Percentiles rank a stretch among this genome's conserved stretches.
Conservation (phyloP, 2,113 vertebrate genomes). For the Benthochromis sp. region DNA sequence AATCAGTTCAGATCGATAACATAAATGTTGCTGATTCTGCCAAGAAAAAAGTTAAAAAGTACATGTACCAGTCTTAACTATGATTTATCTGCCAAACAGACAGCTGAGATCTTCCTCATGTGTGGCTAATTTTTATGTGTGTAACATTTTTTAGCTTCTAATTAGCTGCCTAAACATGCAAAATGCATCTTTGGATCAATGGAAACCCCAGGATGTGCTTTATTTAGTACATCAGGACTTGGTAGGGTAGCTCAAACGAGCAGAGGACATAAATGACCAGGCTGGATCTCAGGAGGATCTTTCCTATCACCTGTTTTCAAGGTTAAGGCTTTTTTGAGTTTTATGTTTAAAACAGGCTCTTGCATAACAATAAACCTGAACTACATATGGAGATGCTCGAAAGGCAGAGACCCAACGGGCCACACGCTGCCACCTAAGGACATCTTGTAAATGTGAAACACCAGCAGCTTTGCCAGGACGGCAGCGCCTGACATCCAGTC, state of each 20-base stretch:
- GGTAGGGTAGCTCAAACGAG: accelerated
- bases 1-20: background rate
- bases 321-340: background rate
- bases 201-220: background rate
- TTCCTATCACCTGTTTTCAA: background rate
- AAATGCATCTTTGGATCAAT: background rate
- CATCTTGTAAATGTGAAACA: background rate
- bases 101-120: background rate
- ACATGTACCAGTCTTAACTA: background rate
- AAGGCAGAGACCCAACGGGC: background rate
- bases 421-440: accelerated
- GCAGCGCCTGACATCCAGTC: background rate
- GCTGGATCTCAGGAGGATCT: background rate
- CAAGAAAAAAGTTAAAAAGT: background rate
- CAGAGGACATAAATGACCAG: background rate
- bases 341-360: background rate
- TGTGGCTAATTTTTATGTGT: background rate
- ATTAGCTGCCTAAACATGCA: background rate
- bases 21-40: background rate
- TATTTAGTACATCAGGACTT: background rate
- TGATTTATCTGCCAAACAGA: background rate
- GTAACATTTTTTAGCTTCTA: background rate
- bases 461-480: background rate
- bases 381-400: background rate
- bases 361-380: background rate